A percentile compares a stretch with the other conserved stretches of the same genome.
Evolutionary conservation across 1,140 invertebrate genomes (phyloP).

Genomic region (Zophobas morio): DNA sequence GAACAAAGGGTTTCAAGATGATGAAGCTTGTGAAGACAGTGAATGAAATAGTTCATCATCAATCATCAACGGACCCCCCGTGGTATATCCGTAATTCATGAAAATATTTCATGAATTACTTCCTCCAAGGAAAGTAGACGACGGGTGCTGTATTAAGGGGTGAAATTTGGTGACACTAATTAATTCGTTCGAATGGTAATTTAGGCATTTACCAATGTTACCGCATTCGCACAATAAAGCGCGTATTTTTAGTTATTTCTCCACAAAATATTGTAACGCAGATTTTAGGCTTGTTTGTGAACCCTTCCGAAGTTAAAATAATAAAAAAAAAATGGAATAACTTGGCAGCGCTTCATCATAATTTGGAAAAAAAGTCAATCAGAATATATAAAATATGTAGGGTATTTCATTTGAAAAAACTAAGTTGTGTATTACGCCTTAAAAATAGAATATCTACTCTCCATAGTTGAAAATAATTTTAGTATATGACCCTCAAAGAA

Average conservation of each 20-base stretch:
- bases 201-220: neutral
- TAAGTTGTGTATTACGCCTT: too few relatives aligned
- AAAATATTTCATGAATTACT: neutral
- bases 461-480: too few relatives aligned
- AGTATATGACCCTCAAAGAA: too few relatives aligned
- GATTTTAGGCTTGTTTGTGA: too few relatives aligned
- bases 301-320: too few relatives aligned
- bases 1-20: conserved; percentile 12
- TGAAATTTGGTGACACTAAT: conserved; percentile 14
- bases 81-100: conserved; percentile 4
- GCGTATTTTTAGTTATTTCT: neutral
- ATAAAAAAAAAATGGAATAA: too few relatives aligned
- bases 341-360: too few relatives aligned
- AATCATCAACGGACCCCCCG: conserved; percentile 5
- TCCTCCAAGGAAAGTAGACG: neutral
- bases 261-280: too few relatives aligned
- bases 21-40: conserved; percentile 7
- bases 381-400: too few relatives aligned
- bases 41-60: conserved; percentile 29
- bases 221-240: neutral
- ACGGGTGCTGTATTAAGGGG: neutral
- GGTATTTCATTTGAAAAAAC: too few relatives aligned
- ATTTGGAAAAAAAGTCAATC: neutral
- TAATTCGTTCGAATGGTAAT: conserved; percentile 1
- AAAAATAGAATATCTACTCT: too few relatives aligned